Evolutionary conservation across 2,113 vertebrate genomes (phyloP).

Genomic region (Peromyscus californicus): DNA sequence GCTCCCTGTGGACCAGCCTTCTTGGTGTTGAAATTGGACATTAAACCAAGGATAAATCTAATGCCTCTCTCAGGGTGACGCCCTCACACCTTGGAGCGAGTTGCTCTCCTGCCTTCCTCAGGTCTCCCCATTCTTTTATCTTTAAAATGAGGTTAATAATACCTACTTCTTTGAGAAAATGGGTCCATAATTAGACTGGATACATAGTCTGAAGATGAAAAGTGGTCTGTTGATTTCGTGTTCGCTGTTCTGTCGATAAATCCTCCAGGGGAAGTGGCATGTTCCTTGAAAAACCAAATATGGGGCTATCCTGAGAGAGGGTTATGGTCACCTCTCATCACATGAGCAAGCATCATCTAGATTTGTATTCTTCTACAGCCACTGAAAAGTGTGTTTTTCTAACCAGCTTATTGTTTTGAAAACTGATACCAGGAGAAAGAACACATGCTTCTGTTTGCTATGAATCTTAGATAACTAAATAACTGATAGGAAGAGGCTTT

Average conservation of each 20-base stretch:
- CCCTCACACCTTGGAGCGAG: slow-evolving; percentile 51
- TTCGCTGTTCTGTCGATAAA: background rate
- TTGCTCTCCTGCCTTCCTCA: background rate
- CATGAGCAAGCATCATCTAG: background rate
- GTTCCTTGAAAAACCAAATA: background rate
- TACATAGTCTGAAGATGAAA: slow-evolving; percentile 72
- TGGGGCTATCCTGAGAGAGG: background rate
- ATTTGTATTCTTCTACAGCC: background rate
- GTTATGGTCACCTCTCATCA: background rate
- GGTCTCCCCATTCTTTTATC: slow-evolving; percentile 69
- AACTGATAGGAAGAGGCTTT: background rate
- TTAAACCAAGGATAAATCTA: slow-evolving; percentile 46
- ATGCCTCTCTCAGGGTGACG: background rate
- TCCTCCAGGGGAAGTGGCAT: background rate
- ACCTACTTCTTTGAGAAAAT: slow-evolving; percentile 2
- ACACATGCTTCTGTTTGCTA: background rate
- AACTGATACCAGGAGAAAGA: slow-evolving; percentile 1
- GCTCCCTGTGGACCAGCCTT: background rate
- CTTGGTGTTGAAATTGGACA: slow-evolving; percentile 25
- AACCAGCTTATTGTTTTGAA: slow-evolving; percentile 2
- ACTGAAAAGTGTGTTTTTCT: background rate
- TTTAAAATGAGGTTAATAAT: slow-evolving; percentile 74
- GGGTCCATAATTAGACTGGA: slow-evolving; percentile 62
- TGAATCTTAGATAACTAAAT: slow-evolving; percentile 1
- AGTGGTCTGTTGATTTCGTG: background rate